Conservation (phyloP, 2,797 vertebrate species). For the Manis crassicaudata region DNA sequence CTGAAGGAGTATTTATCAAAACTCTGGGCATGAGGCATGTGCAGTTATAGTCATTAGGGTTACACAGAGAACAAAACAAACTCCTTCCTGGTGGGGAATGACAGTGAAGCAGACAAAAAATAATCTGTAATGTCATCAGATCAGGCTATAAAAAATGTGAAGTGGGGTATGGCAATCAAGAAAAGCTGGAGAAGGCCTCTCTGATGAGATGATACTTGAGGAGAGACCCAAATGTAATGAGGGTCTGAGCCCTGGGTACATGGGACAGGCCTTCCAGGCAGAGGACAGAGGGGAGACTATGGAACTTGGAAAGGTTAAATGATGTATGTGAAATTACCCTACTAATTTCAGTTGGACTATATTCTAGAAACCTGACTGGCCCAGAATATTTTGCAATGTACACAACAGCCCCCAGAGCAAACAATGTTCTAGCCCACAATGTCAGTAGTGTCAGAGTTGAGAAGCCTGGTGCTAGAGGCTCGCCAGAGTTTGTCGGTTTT, state of each 20-base stretch:
- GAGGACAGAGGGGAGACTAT: background rate
- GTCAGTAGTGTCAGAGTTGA: background rate
- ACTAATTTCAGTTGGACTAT: background rate
- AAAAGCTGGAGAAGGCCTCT: background rate
- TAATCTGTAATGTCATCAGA: background rate
- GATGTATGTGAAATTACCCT: background rate
- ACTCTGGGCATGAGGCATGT: background rate
- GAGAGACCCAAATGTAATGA: background rate
- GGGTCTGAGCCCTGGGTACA: fast-evolving
- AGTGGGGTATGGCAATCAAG: background rate
- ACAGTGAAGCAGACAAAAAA: background rate
- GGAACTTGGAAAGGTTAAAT: background rate
- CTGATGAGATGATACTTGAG: background rate
- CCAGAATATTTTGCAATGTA: background rate
- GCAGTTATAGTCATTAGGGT: background rate
- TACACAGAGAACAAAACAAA: background rate
- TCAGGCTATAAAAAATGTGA: background rate
- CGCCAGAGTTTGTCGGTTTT: background rate
- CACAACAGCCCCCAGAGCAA: background rate
- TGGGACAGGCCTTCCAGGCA: background rate
- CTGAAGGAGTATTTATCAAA: background rate
- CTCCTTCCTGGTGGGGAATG: background rate
- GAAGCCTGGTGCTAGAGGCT: background rate
- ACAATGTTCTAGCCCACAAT: background rate
- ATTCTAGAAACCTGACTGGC: background rate